Evolutionary conservation across 2,113 vertebrate species (phyloP).

Genomic region (Eidolon helvum): DNA sequence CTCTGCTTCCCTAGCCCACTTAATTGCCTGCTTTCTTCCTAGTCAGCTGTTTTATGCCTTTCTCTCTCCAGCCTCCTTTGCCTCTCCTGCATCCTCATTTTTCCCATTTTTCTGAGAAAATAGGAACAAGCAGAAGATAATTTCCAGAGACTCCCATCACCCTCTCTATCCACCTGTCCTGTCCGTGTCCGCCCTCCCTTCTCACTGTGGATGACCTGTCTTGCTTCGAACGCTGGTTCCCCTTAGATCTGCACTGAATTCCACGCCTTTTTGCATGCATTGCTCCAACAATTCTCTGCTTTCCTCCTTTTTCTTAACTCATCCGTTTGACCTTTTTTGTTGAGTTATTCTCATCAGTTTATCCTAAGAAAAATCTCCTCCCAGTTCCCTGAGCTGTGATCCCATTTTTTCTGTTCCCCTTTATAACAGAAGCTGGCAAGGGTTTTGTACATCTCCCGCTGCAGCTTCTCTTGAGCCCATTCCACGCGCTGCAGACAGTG

Average conservation of each 20-base stretch:
- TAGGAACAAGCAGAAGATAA: background rate
- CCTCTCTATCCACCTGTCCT: background rate
- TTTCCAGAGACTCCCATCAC: background rate
- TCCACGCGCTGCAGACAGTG: background rate
- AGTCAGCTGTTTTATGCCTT: background rate
- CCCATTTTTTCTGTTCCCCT: no score
- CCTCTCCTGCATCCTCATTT: background rate
- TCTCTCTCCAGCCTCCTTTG: background rate
- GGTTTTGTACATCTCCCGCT: no score
- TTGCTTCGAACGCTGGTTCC: background rate
- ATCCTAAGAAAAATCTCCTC: background rate
- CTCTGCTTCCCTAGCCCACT: background rate
- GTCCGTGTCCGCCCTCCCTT: background rate
- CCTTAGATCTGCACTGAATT: background rate
- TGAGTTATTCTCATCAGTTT: background rate
- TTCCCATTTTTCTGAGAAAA: background rate
- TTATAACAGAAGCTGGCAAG: no score
- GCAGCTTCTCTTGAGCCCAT: background rate
- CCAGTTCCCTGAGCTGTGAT: no score
- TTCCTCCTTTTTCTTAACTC: background rate
- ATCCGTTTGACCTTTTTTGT: background rate
- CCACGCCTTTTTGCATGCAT: fast-evolving
- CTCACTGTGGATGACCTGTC: no score
- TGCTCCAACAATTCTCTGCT: background rate
- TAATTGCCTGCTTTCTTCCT: no score